Evolutionary conservation across 2,888 invertebrate genomes (phyloP).

Genomic region (Omphaloscelis lunosa): DNA sequence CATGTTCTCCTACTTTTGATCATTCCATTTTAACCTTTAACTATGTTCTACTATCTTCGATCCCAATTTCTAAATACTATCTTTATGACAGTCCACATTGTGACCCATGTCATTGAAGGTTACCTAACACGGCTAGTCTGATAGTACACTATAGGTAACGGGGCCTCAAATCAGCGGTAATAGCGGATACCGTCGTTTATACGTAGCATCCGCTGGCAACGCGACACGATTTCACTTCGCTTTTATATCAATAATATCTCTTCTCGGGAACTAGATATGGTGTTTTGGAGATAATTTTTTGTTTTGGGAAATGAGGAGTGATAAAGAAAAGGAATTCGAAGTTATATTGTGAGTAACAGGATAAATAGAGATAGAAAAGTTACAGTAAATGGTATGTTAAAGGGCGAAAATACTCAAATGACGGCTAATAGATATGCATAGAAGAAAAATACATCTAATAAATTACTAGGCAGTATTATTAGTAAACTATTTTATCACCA

Average conservation of each 20-base stretch:
- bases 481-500: not conserved
- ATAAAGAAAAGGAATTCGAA: not conserved
- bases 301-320: not conserved
- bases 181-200: conserved; percentile 68
- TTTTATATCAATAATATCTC: conserved; percentile 61
- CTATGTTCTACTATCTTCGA: not conserved
- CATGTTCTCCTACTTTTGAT: not conserved
- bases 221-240: conserved; percentile 65
- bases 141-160: conserved; percentile 57
- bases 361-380: not conserved
- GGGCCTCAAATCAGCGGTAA: conserved; percentile 69
- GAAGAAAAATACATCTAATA: not conserved
- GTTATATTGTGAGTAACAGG: not conserved
- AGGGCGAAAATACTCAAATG: not conserved
- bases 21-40: not conserved
- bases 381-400: not conserved
- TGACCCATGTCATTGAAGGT: conserved; percentile 59
- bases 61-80: not conserved
- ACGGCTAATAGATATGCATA: no score
- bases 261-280: conserved; percentile 39
- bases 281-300: conserved; percentile 10
- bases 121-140: conserved; percentile 31
- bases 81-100: not conserved
- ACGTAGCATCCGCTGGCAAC: conserved; percentile 61
- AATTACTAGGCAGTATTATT: not conserved